Base-by-base conservation (phyloP, 2,888 invertebrate genomes). In the Eutolmus rufibarbis region DNA sequence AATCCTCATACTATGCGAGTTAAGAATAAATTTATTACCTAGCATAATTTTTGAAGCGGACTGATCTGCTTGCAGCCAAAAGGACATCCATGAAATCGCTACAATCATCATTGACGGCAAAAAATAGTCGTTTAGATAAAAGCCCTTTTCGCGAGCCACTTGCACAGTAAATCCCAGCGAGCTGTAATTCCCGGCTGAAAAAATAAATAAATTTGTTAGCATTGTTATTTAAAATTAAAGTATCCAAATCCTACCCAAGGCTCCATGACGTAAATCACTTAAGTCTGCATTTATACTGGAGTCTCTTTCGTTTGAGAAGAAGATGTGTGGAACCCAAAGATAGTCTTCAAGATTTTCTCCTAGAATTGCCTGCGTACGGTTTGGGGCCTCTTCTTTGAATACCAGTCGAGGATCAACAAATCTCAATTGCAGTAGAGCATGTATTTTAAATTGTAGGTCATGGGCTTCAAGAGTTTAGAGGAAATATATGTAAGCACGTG, bases 71-170 rank as follows among this genome's bases (percentile, higher is more conserved):
- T 97, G 97, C 87, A 97, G 92, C 97, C 97, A 97, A 91, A 97
- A 97, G 0, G 97, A 96, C 14, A 97, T 97, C 97, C 97, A 97
- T 0, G 97, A 97, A 90, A 96, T 96, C 7, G 96, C 95, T 2
- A 97, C 97, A 90, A 97, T 95, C 91, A 97, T 94, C 94, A 97
- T 96, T 8, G 97, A 97, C 2, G 97, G 97, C 89, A 97, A 94
- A 90, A 97, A 97, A 91, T 97, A 97, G 90, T 97, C 97, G 96
- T 97, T 96, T 89, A 97, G 94, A 91, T 97, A 97, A 91, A 96
- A 97, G 37, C 97, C 97, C 89, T 97, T 96, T 93, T 97, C 97
- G 77, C 97, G 94, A 0, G 95, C 95, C 77, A 97, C 92, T 90
- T 96, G 95, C 90, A 97, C 96, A 3, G 96, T 95, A 90, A 97